These are phyloP conservation scores for Helicoverpa armigera DNA, from an alignment of 1,140 invertebrate species.

Conservation along the genomic window DNA sequence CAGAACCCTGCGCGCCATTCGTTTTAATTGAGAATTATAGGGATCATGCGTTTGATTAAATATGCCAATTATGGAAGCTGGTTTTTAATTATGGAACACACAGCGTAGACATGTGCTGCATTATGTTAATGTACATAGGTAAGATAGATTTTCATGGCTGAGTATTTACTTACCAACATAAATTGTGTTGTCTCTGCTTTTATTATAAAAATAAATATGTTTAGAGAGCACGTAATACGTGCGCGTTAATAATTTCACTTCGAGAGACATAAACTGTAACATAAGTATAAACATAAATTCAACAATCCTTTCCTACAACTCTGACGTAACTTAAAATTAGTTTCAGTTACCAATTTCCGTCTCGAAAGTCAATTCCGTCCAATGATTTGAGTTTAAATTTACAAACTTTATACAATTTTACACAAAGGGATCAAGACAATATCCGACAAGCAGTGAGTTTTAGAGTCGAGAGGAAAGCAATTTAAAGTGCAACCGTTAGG, in stretches of 20 bases:
- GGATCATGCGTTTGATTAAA: slow-evolving; percentile 29
- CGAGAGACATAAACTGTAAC: not conserved
- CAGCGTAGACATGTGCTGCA: not conserved
- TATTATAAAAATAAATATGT: not conserved
- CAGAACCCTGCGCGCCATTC: not conserved
- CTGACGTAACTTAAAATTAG: slow-evolving; percentile 49
- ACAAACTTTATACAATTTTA: slow-evolving; percentile 53
- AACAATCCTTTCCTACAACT: slow-evolving; percentile 38
- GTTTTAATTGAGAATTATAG: slow-evolving; percentile 28
- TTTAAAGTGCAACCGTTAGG: slow-evolving; percentile 54
- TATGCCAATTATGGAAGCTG: not conserved
- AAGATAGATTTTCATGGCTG: slow-evolving; percentile 16
- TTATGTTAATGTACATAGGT: not conserved
- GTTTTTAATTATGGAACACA: not conserved
- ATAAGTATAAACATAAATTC: slow-evolving; percentile 27
- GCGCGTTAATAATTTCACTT: slow-evolving; percentile 21
- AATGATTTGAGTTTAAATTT: slow-evolving; percentile 52
- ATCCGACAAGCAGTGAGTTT: slow-evolving; percentile 35
- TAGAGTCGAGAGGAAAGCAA: slow-evolving; percentile 50
- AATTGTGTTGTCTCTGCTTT: not conserved
- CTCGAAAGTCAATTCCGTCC: slow-evolving; percentile 44
- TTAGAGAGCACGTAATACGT: not conserved
- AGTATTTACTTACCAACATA: not conserved
- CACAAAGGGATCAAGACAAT: slow-evolving; percentile 54
- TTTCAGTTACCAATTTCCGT: slow-evolving; percentile 46